phyloP scores from a whole-genome alignment of 2,888 invertebrate genomes.

The Torymus tubicola region DNA sequence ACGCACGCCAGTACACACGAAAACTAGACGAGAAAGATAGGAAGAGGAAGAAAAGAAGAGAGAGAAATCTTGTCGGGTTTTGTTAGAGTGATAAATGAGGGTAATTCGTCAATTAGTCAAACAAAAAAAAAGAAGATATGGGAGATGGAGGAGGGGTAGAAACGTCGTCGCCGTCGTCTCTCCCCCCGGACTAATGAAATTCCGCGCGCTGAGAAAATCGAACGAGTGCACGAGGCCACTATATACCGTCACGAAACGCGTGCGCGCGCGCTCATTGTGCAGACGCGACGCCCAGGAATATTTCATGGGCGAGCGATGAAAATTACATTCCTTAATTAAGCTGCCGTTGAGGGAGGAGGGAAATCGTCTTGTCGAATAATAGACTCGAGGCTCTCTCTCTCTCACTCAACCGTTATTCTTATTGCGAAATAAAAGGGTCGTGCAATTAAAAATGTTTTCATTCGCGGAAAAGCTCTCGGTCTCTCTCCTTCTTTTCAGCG shows the following conservation, averaged over 20 bases:
- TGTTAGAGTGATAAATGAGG: constrained; percentile 35
- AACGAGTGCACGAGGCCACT: constrained; percentile 15
- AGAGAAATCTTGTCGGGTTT: constrained; percentile 25
- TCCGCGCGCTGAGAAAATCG: constrained; percentile 25
- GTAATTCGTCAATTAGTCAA: constrained; percentile 36
- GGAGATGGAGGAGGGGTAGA: neutral
- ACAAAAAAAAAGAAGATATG: constrained; percentile 8
- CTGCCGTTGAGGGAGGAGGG: neutral
- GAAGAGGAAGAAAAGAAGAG: neutral
- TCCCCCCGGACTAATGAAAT: constrained; percentile 31
- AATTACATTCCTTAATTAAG: constrained; percentile 43
- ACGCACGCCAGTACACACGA: too few species aligned
- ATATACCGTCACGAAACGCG: neutral
- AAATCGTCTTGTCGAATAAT: constrained; percentile 36
- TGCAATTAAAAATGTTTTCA: constrained; percentile 11
- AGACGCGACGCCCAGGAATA: constrained; percentile 8
- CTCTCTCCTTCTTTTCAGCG: too few species aligned
- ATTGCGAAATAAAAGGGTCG: constrained; percentile 16
- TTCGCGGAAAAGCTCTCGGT: neutral
- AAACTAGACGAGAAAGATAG: too few species aligned
- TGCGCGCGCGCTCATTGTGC: constrained; percentile 14
- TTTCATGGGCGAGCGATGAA: constrained; percentile 26
- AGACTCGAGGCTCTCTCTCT: neutral
- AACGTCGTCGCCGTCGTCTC: neutral
- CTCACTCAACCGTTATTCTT: neutral